phyloP scores from a whole-genome alignment of 2,797 vertebrate species.

The Sebastes cheni region DNA sequence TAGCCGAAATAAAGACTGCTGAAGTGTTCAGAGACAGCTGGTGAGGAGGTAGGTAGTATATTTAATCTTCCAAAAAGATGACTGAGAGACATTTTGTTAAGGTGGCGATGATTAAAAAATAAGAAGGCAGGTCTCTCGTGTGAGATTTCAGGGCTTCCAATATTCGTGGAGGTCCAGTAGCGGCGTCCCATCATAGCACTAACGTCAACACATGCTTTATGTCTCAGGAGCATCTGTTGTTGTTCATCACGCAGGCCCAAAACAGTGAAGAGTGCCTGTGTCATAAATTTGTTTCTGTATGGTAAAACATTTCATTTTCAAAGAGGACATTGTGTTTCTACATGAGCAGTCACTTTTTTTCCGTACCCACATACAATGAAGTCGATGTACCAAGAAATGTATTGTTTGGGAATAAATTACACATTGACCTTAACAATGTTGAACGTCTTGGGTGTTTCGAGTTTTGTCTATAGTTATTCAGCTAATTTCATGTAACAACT shows the following conservation, averaged over 20 bases:
- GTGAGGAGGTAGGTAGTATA: constrained; percentile 11
- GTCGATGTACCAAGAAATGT: constrained; percentile 72
- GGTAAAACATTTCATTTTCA: constrained; percentile 53
- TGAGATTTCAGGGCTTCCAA: constrained; percentile 35
- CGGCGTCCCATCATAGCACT: constrained; percentile 32
- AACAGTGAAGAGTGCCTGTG: constrained; percentile 43
- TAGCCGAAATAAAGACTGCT: constrained; percentile 17
- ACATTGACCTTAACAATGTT: constrained; percentile 53
- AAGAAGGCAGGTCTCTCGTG: neutral
- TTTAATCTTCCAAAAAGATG: constrained; percentile 33
- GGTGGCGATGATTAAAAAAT: constrained; percentile 3
- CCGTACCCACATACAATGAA: constrained; percentile 62
- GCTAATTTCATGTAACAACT: neutral
- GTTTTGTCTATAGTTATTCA: neutral
- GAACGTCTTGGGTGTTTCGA: constrained; percentile 14
- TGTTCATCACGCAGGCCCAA: constrained; percentile 42
- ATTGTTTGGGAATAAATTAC: constrained; percentile 75
- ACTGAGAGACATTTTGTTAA: constrained; percentile 17
- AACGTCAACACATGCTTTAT: constrained; percentile 26
- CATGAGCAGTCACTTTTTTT: constrained; percentile 63
- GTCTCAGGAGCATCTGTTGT: constrained; percentile 47
- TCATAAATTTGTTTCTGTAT: constrained; percentile 33
- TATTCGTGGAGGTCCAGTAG: constrained; percentile 20
- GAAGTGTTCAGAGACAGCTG: constrained; percentile 15
- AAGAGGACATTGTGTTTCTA: constrained; percentile 56